Evolutionary conservation across 2,888 invertebrate species (phyloP).

Genomic region (Galeruca laticollis): DNA sequence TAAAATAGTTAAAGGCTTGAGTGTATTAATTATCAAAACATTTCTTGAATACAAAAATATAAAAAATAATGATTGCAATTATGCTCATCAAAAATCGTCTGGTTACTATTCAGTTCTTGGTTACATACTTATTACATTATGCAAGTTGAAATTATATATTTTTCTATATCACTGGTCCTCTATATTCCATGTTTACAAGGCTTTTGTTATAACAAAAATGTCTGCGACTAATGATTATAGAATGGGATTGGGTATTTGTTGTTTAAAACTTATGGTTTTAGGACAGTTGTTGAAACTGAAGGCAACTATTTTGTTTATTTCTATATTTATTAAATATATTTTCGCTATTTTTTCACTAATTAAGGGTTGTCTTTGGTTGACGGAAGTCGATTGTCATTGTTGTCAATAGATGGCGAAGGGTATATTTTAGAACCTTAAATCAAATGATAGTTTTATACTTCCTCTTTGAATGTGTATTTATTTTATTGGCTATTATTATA

Average conservation of each 20-base stretch:
- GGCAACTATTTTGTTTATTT: conserved; percentile 46
- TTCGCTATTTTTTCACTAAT: conserved; percentile 26
- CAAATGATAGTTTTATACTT: not conserved
- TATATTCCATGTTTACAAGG: conserved; percentile 55
- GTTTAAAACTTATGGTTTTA: conserved; percentile 47
- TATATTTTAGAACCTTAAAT: conserved; percentile 25
- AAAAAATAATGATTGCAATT: not conserved
- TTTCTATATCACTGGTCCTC: conserved; percentile 46
- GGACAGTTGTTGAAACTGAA: conserved; percentile 51
- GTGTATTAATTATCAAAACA: not conserved
- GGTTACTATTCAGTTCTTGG: conserved; percentile 47
- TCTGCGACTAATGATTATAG: conserved; percentile 60
- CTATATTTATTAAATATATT: conserved; percentile 23
- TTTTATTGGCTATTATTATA: not conserved
- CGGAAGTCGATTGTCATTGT: conserved; percentile 50
- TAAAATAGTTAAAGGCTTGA: too few relatives aligned
- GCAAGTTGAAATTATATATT: conserved; percentile 44
- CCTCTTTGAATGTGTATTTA: not conserved
- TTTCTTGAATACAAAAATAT: conserved; percentile 9
- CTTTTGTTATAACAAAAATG: conserved; percentile 63
- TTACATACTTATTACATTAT: conserved; percentile 35
- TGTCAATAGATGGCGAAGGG: conserved; percentile 54
- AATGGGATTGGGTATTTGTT: conserved; percentile 57
- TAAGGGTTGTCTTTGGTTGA: conserved; percentile 49
- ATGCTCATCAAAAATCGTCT: conserved; percentile 5